These are phyloP conservation scores for Ornithoptera priamus DNA, from an alignment of 2,888 invertebrate genomes.

Conservation along the genomic window DNA sequence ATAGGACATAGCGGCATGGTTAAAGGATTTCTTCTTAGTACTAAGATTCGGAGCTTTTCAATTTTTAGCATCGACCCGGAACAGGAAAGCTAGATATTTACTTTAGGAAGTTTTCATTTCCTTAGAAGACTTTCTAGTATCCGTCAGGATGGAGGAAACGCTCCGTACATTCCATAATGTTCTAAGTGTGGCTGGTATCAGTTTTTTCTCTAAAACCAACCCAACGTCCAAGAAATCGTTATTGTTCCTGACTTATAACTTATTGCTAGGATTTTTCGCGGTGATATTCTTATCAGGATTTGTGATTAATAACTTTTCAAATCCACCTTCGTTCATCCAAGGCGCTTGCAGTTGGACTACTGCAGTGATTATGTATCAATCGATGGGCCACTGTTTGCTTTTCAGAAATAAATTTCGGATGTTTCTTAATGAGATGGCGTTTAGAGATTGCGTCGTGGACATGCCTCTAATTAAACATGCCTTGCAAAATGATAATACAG, in stretches of 20 bases:
- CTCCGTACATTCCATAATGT: conserved; percentile 54
- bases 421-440: conserved; percentile 60
- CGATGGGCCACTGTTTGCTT: conserved; percentile 55
- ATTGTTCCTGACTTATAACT: conserved; percentile 54
- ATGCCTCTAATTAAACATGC: conserved; percentile 57
- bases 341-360: conserved; percentile 71
- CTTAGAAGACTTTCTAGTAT: conserved; percentile 36
- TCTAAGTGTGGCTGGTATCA: conserved; percentile 58
- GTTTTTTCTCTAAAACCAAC: conserved; percentile 54
- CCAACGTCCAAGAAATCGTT: conserved; percentile 57
- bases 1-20: too few species aligned
- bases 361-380: conserved; percentile 63
- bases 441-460: conserved; percentile 52
- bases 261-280: conserved; percentile 51
- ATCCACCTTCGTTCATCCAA: conserved; percentile 59
- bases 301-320: conserved; percentile 45
- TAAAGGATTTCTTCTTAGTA: too few species aligned
- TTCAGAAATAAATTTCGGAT: conserved; percentile 54
- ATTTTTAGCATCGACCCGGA: too few species aligned
- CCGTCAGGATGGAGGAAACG: conserved; percentile 55
- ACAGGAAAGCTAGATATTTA: neutral
- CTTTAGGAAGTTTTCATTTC: conserved; percentile 29
- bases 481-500: conserved; percentile 36
- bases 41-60: too few species aligned
- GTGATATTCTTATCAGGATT: conserved; percentile 62